These are phyloP conservation scores for Amphipyra tragopoginis DNA, from an alignment of 2,888 invertebrate genomes.

Conservation along the genomic window DNA sequence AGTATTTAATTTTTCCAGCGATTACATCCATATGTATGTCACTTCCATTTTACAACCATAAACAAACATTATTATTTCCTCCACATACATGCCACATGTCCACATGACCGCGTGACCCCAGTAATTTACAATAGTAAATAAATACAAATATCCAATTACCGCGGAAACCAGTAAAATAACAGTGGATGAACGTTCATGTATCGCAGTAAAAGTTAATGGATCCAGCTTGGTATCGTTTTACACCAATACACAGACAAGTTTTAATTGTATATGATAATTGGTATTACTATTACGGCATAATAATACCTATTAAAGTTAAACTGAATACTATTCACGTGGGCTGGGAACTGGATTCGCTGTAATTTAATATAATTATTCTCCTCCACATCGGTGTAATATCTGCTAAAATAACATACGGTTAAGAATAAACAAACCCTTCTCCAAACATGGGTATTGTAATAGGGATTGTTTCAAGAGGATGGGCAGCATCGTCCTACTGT, in stretches of 20 bases:
- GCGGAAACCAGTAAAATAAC: slow-evolving; percentile 20
- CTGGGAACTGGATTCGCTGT: too few relatives aligned
- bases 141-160: slow-evolving; percentile 16
- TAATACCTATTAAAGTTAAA: not conserved
- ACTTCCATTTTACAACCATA: slow-evolving; percentile 13
- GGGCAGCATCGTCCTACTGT: too few relatives aligned
- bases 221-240: not conserved
- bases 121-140: slow-evolving; percentile 16
- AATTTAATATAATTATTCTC: too few relatives aligned
- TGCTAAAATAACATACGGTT: too few relatives aligned
- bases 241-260: slow-evolving; percentile 6
- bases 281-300: slow-evolving; percentile 5
- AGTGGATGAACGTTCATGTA: slow-evolving; percentile 7
- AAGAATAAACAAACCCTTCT: too few relatives aligned
- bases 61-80: slow-evolving; percentile 6
- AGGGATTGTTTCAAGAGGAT: too few relatives aligned
- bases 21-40: not conserved
- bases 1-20: too few relatives aligned
- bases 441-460: too few relatives aligned
- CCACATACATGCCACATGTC: slow-evolving; percentile 7
- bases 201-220: slow-evolving; percentile 38
- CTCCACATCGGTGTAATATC: too few relatives aligned
- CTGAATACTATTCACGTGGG: too few relatives aligned
- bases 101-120: slow-evolving; percentile 2
- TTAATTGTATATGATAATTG: slow-evolving; percentile 17